A percentile compares a stretch with the other conserved stretches of the same genome.
Conservation (phyloP, 2,797 vertebrate species). For the Hapalemur alaotrensis region DNA sequence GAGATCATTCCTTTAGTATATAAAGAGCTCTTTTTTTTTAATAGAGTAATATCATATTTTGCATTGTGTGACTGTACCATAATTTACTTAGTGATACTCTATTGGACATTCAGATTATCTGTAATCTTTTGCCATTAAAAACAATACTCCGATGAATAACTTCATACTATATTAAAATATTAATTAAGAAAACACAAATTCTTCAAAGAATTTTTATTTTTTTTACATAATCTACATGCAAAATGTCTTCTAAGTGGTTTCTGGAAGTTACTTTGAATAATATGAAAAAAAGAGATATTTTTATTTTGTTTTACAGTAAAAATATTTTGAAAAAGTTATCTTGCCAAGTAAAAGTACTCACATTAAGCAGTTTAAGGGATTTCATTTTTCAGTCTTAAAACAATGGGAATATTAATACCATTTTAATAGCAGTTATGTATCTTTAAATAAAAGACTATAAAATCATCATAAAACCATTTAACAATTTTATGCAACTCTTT, state of each 20-base stretch:
- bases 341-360: not conserved
- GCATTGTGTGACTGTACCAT: not conserved
- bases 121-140: not conserved
- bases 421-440: not conserved
- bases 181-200: not conserved
- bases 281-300: not conserved
- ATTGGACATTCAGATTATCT: not conserved
- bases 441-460: constrained; percentile 46
- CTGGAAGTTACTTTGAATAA: not conserved
- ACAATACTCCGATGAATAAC: not conserved
- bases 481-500: constrained; percentile 64
- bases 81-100: not conserved
- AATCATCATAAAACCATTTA: constrained; percentile 36
- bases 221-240: not conserved
- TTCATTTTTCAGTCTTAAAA: constrained; percentile 50
- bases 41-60: not conserved
- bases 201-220: not conserved
- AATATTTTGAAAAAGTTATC: not conserved
- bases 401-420: not conserved
- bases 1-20: not conserved
- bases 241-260: constrained; percentile 6
- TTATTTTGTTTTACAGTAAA: not conserved
- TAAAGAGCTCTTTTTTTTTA: not conserved
- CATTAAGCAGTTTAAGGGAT: not conserved
- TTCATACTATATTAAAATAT: not conserved